These are phyloP conservation scores for Loriculus beryllinus DNA, from an alignment of 2,797 vertebrate genomes.

Conservation along the genomic window DNA sequence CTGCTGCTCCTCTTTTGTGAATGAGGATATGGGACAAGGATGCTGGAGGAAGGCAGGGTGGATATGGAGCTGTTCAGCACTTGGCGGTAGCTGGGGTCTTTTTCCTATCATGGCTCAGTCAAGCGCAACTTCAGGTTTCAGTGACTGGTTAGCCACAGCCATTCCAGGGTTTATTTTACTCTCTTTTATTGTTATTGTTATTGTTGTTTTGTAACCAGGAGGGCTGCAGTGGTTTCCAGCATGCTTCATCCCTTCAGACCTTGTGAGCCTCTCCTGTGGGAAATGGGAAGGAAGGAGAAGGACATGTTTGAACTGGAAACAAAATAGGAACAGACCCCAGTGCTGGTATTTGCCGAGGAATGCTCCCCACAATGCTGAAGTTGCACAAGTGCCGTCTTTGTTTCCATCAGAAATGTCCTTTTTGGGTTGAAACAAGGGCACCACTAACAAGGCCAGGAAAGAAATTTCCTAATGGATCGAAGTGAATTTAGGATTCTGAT, in stretches of 20 bases:
- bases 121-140: conserved; percentile 51
- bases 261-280: background rate
- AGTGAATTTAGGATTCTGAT: conserved; percentile 43
- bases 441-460: conserved; percentile 60
- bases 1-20: background rate
- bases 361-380: conserved; percentile 66
- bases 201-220: conserved; percentile 44
- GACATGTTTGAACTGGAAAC: conserved; percentile 10
- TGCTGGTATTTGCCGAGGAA: conserved; percentile 40
- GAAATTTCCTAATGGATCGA: conserved; percentile 46
- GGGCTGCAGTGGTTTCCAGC: conserved; percentile 5
- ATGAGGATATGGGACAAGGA: background rate
- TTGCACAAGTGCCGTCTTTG: conserved; percentile 59
- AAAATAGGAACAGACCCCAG: background rate
- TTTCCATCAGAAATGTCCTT: conserved; percentile 51
- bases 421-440: conserved; percentile 68
- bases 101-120: conserved; percentile 15
- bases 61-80: background rate
- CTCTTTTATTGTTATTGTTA: conserved; percentile 22
- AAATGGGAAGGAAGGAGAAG: conserved; percentile 1
- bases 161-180: conserved; percentile 22
- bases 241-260: background rate
- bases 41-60: background rate
- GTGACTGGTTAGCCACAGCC: conserved; percentile 58
- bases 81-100: conserved; percentile 23